These are phyloP conservation scores for Gracilinanus agilis DNA, from an alignment of 2,113 vertebrate genomes.

Conservation along the genomic window DNA sequence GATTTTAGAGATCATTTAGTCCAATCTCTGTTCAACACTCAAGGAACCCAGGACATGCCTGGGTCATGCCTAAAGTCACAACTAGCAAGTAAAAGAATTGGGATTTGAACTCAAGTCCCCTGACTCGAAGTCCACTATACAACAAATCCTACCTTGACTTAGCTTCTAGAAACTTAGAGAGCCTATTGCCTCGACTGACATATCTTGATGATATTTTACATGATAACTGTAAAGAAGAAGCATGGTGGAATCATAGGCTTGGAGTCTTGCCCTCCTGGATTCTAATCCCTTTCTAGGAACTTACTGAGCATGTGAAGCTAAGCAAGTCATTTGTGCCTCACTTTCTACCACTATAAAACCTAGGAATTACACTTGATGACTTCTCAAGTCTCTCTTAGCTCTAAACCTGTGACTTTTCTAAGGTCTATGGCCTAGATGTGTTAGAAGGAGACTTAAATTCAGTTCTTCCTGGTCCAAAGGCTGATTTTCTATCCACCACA, in stretches of 20 bases:
- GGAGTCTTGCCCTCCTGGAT: background rate
- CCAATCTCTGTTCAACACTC: background rate
- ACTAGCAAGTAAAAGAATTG: background rate
- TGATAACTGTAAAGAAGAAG: background rate
- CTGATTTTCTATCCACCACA: background rate
- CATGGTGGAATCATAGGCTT: background rate
- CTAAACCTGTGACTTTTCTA: background rate
- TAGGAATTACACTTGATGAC: background rate
- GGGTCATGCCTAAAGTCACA: background rate
- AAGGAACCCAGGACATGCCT: background rate
- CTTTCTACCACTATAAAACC: background rate
- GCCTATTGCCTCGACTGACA: background rate
- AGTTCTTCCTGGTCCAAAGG: background rate
- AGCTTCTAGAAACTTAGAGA: background rate
- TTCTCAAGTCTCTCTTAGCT: background rate
- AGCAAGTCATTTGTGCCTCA: background rate
- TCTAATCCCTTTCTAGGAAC: background rate
- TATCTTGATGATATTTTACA: background rate
- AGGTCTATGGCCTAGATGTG: background rate
- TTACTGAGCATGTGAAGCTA: accelerated
- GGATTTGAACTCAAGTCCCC: background rate
- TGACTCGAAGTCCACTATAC: background rate
- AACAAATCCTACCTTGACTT: background rate
- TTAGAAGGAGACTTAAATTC: background rate
- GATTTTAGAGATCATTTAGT: background rate